Base-by-base conservation (phyloP, 64 coral and sea anemone genomes). In the Montipora efflorescens region DNA sequence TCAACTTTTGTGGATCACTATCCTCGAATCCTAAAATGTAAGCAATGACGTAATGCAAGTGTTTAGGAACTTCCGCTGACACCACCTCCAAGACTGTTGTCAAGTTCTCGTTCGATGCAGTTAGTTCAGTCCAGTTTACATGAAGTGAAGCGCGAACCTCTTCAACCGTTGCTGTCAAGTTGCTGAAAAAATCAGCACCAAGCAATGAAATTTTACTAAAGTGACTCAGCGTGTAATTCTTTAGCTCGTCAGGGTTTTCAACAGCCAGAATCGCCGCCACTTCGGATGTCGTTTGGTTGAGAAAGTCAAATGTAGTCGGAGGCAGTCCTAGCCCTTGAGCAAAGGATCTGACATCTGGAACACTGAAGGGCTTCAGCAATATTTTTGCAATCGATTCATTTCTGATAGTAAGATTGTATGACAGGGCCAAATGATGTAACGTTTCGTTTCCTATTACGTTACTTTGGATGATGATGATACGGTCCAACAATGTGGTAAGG, bases 241-340 rank as follows among this genome's bases (percentile, higher is more conserved):
- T 84, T 9, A 84, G 44, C 2, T 84, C 81, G 45, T 69, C 81
- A 3, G 43, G 15, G 19, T 84, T 46, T 47, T 46, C 36, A 16
- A 84, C 81, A 18, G 61, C 61, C 5, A 84, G 57, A 11, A 84
- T 69, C 1, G 81, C 8, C 44, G 59, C 81, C 13, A 84, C 36
- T 68, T 84, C 81, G 6, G 43, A 13, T n/a, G 61, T 48, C 8
- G 59, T 68, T 47, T 61, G 81, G 81, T 84, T 68, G 62, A 84
- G 81, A 68, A 84, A 9, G 14, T 84, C 81, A 62, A 69, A 83
- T 9, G 80, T 12, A 0, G 23, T 16, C 25, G 5, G 1, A 83
- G 2, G 36, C 58, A 83, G 2, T 83, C 61, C 23, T 4, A 83
- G 67, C 6, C 46, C 3, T 47, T 2, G 8, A 67, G 58, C 2